Conservation (phyloP, 2,113 vertebrate genomes). For the Sinocyclocheilus grahami region DNA sequence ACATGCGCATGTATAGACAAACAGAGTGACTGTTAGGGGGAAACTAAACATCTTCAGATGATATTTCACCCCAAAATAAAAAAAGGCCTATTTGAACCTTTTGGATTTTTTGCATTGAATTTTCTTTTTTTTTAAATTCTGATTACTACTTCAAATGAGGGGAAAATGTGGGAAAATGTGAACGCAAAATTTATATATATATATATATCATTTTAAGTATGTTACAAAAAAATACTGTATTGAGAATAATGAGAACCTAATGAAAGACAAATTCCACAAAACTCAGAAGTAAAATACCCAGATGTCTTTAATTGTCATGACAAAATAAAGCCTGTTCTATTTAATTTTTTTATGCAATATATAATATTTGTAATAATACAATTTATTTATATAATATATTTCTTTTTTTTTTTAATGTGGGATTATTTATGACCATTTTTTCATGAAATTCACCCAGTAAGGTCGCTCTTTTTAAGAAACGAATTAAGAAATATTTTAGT, state of each 20-base stretch:
- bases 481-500: no score
- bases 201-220: no score
- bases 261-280: no score
- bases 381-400: not conserved
- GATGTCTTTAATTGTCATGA: not conserved
- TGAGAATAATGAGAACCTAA: not conserved
- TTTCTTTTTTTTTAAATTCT: not conserved
- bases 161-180: not conserved
- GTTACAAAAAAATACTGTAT: not conserved
- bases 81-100: not conserved
- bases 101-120: not conserved
- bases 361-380: not conserved
- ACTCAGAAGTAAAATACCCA: no score
- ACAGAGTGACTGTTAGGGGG: not conserved
- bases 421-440: not conserved
- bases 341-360: not conserved
- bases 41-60: not conserved
- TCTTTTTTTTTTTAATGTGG: not conserved
- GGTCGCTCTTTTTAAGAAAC: no score
- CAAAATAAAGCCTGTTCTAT: no score
- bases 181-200: not conserved
- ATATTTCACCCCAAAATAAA: not conserved
- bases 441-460: not conserved
- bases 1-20: constrained; percentile 10
- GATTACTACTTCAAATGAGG: not conserved